Evolutionary conservation across 2,113 vertebrate species (phyloP), one percentile per base, ranked within the genome.

Genomic region (Brachyistius frenatus): DNA sequence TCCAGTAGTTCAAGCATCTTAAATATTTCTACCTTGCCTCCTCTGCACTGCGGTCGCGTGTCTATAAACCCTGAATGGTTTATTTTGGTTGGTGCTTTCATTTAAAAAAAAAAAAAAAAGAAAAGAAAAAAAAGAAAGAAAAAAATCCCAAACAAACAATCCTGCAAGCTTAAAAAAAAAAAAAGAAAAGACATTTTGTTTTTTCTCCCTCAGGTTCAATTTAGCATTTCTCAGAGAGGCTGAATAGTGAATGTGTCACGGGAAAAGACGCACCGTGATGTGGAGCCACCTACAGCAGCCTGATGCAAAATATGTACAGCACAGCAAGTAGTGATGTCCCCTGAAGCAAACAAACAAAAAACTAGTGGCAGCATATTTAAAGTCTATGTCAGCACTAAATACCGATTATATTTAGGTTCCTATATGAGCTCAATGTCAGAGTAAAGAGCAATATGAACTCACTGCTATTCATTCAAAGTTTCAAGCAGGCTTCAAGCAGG

Each of bases 31-130:
- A 49, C 73, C 15, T 54, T 69, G 66, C 80, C 66, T 86, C 76
- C 55, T 54, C 73, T 66, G 69, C 81, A 14, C 73, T 73, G 80
- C 72, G 71, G 75, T 76, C 53, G 16, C 50, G 15, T 15, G 68
- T 76, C 66, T 77, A 50, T 39, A 73, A 81, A 71, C 30, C 33
- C 57, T 35, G 50, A 32, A 52, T 35, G 66, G 44, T 86, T 80
- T 89, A 71, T 88, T 88, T 83, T 69, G 55, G 35, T 78, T 55
- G 33, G 10, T 53, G 55, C 63, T 41, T 56, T 58, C 35, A 14
- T 30, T 31, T 61, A 68, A 62, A 7, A 37, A 68, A 2, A 73
- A 57, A 60, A 47, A 23, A 23, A 23, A 23, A 23, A 23, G 1
- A 23, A 23, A 50, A 70, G 50, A 57, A 2, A 73, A 57, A 60